Percentiles rank a stretch among this genome's conserved stretches.
phyloP scores from a whole-genome alignment of 2,888 invertebrate species.

The Brachypterus glaber region DNA sequence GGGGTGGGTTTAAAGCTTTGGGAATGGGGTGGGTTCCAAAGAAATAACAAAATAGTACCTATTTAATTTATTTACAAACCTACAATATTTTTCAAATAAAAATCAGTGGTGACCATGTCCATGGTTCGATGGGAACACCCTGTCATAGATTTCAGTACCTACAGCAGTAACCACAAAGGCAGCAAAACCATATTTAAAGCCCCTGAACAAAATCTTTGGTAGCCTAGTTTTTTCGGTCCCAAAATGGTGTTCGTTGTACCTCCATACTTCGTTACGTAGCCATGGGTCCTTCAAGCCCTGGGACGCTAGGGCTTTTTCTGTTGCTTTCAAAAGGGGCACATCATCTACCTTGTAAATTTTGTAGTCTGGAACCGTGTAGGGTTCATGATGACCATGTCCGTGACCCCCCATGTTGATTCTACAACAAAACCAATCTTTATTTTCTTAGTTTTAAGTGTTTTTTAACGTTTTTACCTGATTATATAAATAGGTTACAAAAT shows the following conservation, averaged over 20 bases:
- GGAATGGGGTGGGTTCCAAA: too few species aligned
- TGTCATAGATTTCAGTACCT: conserved; percentile 33
- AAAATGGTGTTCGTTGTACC: conserved; percentile 53
- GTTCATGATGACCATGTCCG: conserved; percentile 45
- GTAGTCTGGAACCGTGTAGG: conserved; percentile 62
- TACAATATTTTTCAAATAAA: conserved; percentile 8
- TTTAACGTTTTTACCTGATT: too few species aligned
- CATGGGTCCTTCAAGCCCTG: conserved; percentile 78
- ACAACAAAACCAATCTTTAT: too few species aligned
- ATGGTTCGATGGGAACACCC: conserved; percentile 36
- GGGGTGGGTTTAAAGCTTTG: too few species aligned
- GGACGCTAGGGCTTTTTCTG: conserved; percentile 55
- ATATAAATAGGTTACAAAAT: too few species aligned
- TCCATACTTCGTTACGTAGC: conserved; percentile 83
- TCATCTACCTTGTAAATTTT: conserved; percentile 64
- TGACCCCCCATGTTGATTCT: conserved; percentile 43
- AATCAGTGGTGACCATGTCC: conserved; percentile 41
- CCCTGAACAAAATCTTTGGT: conserved; percentile 48
- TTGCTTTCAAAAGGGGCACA: conserved; percentile 52
- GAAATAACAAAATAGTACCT: too few species aligned
- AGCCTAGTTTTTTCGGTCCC: conserved; percentile 45
- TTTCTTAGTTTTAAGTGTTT: too few species aligned
- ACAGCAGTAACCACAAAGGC: conserved; percentile 49
- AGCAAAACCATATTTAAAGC: conserved; percentile 55
- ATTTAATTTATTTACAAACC: conserved; percentile 6